Percentiles rank a stretch among this genome's conserved stretches.
Evolutionary conservation across 2,888 invertebrate genomes (phyloP).

Genomic region (Cephus rjabovi): DNA sequence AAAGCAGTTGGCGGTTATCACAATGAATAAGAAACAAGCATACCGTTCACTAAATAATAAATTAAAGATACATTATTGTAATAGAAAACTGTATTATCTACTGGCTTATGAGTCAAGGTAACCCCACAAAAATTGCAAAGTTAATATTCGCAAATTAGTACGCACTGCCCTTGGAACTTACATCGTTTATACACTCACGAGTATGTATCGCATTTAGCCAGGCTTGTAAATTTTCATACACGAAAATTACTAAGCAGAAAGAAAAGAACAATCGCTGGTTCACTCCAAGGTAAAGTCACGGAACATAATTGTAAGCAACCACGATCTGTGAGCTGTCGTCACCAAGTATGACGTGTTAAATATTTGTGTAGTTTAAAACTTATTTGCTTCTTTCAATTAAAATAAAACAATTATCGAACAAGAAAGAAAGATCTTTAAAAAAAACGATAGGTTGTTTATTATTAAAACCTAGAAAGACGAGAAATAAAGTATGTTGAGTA

Average conservation of each 20-base stretch:
- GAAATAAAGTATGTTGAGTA: not conserved
- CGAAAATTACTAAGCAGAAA: not conserved
- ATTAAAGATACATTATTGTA: not conserved
- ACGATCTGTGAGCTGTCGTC: not conserved
- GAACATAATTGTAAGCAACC: not conserved
- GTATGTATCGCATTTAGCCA: slow-evolving; percentile 48
- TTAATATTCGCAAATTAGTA: not conserved
- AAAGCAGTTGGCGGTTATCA: not conserved
- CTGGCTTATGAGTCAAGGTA: not conserved
- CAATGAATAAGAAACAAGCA: not conserved
- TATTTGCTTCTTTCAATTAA: not conserved
- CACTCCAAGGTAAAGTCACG: not conserved
- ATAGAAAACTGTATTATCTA: not conserved
- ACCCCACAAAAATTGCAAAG: not conserved
- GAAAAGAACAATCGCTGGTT: not conserved
- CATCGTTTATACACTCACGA: slow-evolving; percentile 38
- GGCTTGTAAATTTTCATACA: slow-evolving; percentile 5
- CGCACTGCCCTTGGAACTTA: not conserved
- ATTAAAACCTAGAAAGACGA: not conserved
- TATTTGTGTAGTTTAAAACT: not conserved
- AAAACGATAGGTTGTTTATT: not conserved
- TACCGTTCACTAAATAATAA: not conserved
- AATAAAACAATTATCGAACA: not conserved
- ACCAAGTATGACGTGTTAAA: not conserved
- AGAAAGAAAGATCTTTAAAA: not conserved